Conservation (phyloP, 2,888 invertebrate species). For the Stratiomys singularior region DNA sequence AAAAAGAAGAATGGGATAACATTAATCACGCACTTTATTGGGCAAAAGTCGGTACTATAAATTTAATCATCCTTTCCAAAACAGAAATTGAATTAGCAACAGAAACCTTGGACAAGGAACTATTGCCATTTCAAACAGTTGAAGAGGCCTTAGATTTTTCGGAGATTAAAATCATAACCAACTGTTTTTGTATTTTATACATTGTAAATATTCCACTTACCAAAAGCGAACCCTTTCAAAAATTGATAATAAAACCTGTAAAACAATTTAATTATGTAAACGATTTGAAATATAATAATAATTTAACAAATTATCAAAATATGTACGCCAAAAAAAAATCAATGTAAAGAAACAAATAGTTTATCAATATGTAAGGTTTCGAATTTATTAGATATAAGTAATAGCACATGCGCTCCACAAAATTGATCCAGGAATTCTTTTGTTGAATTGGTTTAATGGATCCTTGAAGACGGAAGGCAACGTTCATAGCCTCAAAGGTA, state of each 20-base stretch:
- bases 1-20: too few species aligned
- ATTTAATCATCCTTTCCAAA: too few species aligned
- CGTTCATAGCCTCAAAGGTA: constrained; percentile 18
- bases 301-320: constrained; percentile 41
- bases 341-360: constrained; percentile 47
- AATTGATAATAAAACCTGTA: not conserved
- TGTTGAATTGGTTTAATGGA: constrained; percentile 50
- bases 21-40: too few species aligned
- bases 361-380: constrained; percentile 47
- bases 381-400: constrained; percentile 47
- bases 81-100: too few species aligned
- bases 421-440: constrained; percentile 48
- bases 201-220: constrained; percentile 15
- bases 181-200: constrained; percentile 16
- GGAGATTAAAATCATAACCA: too few species aligned
- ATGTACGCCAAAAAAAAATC: constrained; percentile 30
- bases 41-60: too few species aligned
- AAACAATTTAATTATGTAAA: not conserved
- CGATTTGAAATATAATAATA: not conserved
- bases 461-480: not conserved
- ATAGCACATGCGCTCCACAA: constrained; percentile 50
- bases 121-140: too few species aligned
- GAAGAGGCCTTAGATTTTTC: too few species aligned
- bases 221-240: constrained; percentile 36
- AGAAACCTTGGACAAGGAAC: too few species aligned